phyloP scores from a whole-genome alignment of 2,113 vertebrate species.

The Nipponia nippon region DNA sequence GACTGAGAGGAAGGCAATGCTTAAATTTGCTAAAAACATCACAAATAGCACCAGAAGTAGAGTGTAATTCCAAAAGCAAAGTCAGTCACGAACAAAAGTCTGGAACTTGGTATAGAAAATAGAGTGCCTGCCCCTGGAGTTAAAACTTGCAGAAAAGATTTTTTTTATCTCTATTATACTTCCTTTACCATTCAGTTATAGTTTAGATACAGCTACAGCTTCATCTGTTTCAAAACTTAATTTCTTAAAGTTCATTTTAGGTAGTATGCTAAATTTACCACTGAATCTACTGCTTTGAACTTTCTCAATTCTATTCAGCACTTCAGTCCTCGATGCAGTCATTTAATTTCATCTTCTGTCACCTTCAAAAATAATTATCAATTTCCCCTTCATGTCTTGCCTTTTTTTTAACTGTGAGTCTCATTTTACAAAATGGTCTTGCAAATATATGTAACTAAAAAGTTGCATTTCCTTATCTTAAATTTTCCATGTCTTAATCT shows the following conservation, averaged over 20 bases:
- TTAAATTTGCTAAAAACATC: neutral
- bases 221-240: neutral
- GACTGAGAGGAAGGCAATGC: neutral
- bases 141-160: neutral
- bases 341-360: conserved; percentile 18
- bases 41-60: neutral
- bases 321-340: neutral
- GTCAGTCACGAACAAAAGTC: neutral
- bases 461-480: conserved; percentile 53
- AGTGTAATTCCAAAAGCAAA: neutral
- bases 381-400: neutral
- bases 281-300: neutral
- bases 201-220: neutral
- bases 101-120: neutral
- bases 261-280: neutral
- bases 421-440: neutral
- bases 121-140: neutral
- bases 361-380: conserved; percentile 2
- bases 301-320: neutral
- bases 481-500: conserved; percentile 24
- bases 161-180: neutral
- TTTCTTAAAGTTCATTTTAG: neutral
- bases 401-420: neutral
- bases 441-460: neutral
- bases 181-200: neutral